Base-by-base conservation (phyloP, 2,113 vertebrate species). In the Sisor rabdophorus region DNA sequence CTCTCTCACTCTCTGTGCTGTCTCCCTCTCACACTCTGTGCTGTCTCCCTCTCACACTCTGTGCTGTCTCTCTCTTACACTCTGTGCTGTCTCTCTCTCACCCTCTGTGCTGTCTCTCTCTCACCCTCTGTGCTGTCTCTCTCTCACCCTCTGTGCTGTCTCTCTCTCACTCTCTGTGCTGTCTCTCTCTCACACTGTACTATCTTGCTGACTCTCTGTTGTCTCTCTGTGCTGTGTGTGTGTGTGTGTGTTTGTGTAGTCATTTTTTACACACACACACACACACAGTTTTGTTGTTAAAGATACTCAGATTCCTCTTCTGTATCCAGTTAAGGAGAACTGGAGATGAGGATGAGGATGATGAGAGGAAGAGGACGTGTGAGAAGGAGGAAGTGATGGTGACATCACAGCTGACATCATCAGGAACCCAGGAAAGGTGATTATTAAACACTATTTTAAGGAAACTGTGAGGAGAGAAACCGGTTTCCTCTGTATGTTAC, bases 361-460 rank as follows among this genome's bases (percentile, higher is more conserved):
- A 1, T 22, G 17, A 22, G 47, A 69, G 20, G 30, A 15, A 56
- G 50, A 52, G 47, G 15, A 20, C 56, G 32, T 8, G 36, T 44
- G 63, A 1, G 26, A 22, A 71, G 53, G 54, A 72, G 32, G 70
- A 58, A n/a, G 54, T 58, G 53, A 10, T 2, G 2, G 67, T 69
- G 67, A 70, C 68, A 69, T 69, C 65, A 69, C 47, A 26, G 47
- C 24, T 50, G 47, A 28, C 65, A 30, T 19, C 68, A 53, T 9
- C 68, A n/a, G 16, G 53, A 17, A n/a, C 68, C 20, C 24, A 54
- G 47, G 68, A 53, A 6, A 70, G 68, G 68, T 70, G 50, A 70
- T 64, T 40, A 22, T 44, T 12, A 68, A 28, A 28, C 19, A 17
- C 26, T 30, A n/a, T 19, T 2, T 40, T 36, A 40, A 11, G 36